phyloP scores from a whole-genome alignment of 2,113 vertebrate species.

The Neolamprologus ventralis region DNA sequence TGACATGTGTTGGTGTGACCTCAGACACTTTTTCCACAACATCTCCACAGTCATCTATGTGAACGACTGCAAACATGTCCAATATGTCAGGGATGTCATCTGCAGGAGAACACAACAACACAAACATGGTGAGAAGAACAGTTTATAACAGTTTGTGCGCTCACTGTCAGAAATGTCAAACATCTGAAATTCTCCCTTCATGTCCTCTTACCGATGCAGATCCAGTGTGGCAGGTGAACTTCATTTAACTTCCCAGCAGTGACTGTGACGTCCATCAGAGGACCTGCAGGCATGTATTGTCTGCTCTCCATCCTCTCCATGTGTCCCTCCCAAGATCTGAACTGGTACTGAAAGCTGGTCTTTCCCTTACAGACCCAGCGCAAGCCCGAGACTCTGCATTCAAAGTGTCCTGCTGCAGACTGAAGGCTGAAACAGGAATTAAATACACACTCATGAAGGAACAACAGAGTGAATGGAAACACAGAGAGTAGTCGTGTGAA shows the following conservation, averaged over 20 bases:
- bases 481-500: background rate
- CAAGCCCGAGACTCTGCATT: background rate
- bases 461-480: background rate
- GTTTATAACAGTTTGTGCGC: background rate
- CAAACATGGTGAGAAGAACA: background rate
- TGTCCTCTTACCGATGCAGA: too few relatives aligned
- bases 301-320: too few relatives aligned
- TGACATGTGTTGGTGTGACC: background rate
- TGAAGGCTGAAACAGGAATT: background rate
- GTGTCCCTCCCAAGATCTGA: background rate
- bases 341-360: background rate
- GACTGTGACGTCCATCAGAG: too few relatives aligned
- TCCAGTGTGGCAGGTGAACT: too few relatives aligned
- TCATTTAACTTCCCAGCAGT: too few relatives aligned
- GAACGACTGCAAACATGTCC: too few relatives aligned
- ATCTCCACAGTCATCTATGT: too few relatives aligned
- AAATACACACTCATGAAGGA: background rate
- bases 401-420: background rate
- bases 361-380: background rate
- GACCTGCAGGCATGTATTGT: too few relatives aligned
- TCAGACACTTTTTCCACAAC: background rate
- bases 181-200: background rate
- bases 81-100: too few relatives aligned
- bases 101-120: background rate
- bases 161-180: background rate